Evolutionary conservation across 2,113 vertebrate species (phyloP).

Genomic region (Nanorana parkeri): DNA sequence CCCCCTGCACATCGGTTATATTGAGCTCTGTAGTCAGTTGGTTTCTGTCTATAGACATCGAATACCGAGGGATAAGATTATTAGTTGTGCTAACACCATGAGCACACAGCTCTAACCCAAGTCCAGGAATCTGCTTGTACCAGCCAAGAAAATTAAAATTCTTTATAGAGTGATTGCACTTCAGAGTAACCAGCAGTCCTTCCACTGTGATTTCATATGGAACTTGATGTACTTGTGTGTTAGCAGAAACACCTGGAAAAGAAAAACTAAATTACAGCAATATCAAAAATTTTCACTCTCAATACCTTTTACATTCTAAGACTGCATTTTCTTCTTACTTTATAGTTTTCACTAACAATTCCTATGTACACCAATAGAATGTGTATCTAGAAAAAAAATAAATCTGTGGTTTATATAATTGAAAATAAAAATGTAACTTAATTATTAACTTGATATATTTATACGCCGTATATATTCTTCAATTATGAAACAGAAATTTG

Average conservation of each 20-base stretch:
- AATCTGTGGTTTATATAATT: too few relatives aligned
- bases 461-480: too few relatives aligned
- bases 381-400: too few relatives aligned
- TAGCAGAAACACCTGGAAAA: not conserved
- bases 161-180: slow-evolving; percentile 1
- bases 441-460: too few relatives aligned
- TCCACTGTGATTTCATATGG: not conserved
- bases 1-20: not conserved
- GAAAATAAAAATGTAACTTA: too few relatives aligned
- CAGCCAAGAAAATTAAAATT: not conserved
- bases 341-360: too few relatives aligned
- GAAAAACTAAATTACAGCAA: not conserved
- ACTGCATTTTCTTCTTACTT: not conserved
- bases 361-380: too few relatives aligned
- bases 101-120: slow-evolving; percentile 10
- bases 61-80: not conserved
- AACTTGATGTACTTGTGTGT: slow-evolving; percentile 15
- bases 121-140: slow-evolving; percentile 51
- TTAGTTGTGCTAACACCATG: too few relatives aligned
- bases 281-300: too few relatives aligned
- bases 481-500: too few relatives aligned
- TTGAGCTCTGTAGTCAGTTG: slow-evolving; percentile 17
- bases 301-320: not conserved
- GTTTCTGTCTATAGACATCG: not conserved
- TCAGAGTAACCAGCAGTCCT: slow-evolving; percentile 14